These are phyloP conservation scores for Probaryconus sp. DNA, from an alignment of 1,140 invertebrate species.

Conservation along the genomic window DNA sequence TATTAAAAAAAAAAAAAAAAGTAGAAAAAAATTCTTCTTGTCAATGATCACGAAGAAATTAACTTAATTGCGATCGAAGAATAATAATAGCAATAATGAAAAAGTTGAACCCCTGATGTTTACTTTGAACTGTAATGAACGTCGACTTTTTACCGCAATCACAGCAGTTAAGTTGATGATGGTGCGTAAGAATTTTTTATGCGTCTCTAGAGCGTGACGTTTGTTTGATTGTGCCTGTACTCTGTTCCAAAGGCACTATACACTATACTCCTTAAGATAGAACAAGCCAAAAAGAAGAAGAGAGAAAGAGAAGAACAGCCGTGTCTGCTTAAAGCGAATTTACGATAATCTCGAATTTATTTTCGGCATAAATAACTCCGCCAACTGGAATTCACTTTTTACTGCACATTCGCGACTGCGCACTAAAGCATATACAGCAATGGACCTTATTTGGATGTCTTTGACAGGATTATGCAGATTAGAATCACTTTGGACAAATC, in stretches of 20 bases:
- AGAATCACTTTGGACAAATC: slow-evolving; percentile 2
- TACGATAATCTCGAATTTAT: slow-evolving; percentile 53
- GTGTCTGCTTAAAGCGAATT: slow-evolving; percentile 33
- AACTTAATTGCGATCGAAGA: no score
- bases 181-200: slow-evolving; percentile 23
- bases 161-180: slow-evolving; percentile 12
- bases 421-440: no score
- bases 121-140: slow-evolving; percentile 18
- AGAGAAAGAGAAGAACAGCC: neutral
- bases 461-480: neutral
- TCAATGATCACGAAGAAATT: no score
- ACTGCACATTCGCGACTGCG: neutral
- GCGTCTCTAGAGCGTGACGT: slow-evolving; percentile 26
- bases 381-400: slow-evolving; percentile 36
- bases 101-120: neutral
- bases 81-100: no score
- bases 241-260: slow-evolving; percentile 11
- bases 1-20: no score
- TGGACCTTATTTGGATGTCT: slow-evolving; percentile 10
- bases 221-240: slow-evolving; percentile 32
- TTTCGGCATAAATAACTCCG: slow-evolving; percentile 43
- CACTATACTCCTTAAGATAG: slow-evolving; percentile 47
- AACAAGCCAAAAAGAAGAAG: slow-evolving; percentile 15
- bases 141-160: slow-evolving; percentile 15
- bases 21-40: no score